A percentile compares a stretch with the other conserved stretches of the same genome.
Conservation (phyloP, 2,888 invertebrate genomes). For the Caenorhabditis plicata region DNA sequence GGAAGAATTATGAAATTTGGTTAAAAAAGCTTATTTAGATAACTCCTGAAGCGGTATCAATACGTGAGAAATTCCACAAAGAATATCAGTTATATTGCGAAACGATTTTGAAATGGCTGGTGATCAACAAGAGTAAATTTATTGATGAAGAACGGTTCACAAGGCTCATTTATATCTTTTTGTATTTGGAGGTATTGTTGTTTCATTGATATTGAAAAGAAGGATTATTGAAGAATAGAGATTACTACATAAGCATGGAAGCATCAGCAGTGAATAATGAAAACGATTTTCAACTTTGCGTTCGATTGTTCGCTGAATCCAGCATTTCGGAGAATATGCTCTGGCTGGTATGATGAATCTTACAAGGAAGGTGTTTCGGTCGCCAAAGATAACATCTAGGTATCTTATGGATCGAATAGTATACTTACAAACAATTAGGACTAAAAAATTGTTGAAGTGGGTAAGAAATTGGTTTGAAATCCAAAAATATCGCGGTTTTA, state of each 20-base stretch:
- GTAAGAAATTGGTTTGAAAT: too few relatives aligned
- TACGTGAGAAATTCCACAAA: constrained; percentile 6
- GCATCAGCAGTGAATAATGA: constrained; percentile 24
- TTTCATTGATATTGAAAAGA: neutral
- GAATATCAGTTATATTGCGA: constrained; percentile 15
- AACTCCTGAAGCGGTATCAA: constrained; percentile 7
- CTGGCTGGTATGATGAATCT: constrained; percentile 4
- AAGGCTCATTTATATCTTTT: constrained; percentile 1
- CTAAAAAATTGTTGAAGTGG: too few relatives aligned
- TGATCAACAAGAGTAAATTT: neutral
- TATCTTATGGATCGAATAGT: too few relatives aligned
- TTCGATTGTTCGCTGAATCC: constrained; percentile 32
- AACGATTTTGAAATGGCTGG: constrained; percentile 7
- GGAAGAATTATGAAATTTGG: neutral
- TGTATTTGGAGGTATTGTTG: constrained; percentile 10
- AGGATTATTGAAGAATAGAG: constrained; percentile 6
- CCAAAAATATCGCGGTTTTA: too few relatives aligned
- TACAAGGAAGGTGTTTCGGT: neutral
- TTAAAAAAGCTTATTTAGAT: constrained; percentile 2
- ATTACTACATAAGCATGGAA: constrained; percentile 30
- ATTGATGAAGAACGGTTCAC: constrained; percentile 3
- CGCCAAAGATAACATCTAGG: neutral
- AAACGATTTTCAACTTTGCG: constrained; percentile 15
- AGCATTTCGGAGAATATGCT: constrained; percentile 24
- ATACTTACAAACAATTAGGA: too few relatives aligned